A percentile compares a stretch with the other conserved stretches of the same genome.
Conservation (phyloP, 2,888 invertebrate species). For the Ptychoptera contaminata region DNA sequence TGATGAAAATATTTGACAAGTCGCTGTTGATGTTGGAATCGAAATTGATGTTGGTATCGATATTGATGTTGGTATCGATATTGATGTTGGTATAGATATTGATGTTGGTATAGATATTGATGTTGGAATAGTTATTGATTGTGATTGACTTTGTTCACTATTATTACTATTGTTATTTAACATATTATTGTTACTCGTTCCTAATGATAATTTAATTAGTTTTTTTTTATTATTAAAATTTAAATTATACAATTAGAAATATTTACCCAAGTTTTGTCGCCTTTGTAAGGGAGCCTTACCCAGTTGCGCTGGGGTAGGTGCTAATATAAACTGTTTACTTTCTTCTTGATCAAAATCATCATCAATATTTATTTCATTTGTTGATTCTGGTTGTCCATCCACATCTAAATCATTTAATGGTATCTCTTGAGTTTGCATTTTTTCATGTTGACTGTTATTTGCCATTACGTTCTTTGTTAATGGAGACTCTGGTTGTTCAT, state of each 20-base stretch:
- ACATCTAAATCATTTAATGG: too few relatives aligned
- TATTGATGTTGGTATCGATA: constrained; percentile 25
- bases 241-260: constrained; percentile 4
- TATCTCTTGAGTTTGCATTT: neutral
- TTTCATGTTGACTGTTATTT: constrained; percentile 9
- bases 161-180: neutral
- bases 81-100: constrained; percentile 24
- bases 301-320: constrained; percentile 87
- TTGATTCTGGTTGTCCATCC: neutral
- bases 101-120: constrained; percentile 29
- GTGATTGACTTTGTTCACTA: constrained; percentile 12
- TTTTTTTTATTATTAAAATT: neutral
- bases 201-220: too few relatives aligned
- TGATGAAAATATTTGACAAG: too few relatives aligned
- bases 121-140: constrained; percentile 18
- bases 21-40: constrained; percentile 22
- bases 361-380: constrained; percentile 3
- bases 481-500: constrained; percentile 22
- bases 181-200: neutral
- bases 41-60: constrained; percentile 19
- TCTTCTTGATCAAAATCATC: constrained; percentile 15
- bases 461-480: constrained; percentile 26
- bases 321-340: constrained; percentile 51
- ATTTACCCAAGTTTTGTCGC: constrained; percentile 65
- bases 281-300: constrained; percentile 80